Evolutionary conservation across 2,113 vertebrate genomes (phyloP).

Genomic region (Tinamus guttatus): DNA sequence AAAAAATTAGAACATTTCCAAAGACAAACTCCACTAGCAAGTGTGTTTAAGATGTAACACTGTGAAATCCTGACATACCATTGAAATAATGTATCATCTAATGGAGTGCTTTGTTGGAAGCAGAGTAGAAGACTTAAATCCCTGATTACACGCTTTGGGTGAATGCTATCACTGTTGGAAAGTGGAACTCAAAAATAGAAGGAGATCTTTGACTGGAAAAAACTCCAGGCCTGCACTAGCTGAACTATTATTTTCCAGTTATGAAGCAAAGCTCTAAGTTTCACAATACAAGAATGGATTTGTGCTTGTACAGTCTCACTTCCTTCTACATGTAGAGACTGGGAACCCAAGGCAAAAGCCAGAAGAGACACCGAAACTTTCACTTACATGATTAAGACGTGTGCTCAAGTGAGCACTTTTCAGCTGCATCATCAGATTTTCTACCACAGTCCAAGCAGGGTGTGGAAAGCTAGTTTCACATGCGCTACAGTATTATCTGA

Average conservation of each 20-base stretch:
- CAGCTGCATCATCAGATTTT: slow-evolving; percentile 29
- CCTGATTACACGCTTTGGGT: background rate
- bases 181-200: background rate
- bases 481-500: background rate
- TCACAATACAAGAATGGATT: background rate
- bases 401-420: background rate
- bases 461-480: slow-evolving; percentile 29
- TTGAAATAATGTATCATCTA: background rate
- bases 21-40: background rate
- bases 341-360: background rate
- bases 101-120: background rate
- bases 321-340: background rate
- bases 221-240: background rate
- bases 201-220: background rate
- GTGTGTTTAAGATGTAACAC: background rate
- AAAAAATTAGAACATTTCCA: background rate
- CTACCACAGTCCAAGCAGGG: slow-evolving; percentile 8
- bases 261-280: background rate
- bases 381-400: background rate
- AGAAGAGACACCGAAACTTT: background rate
- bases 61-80: background rate
- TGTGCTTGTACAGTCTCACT: background rate
- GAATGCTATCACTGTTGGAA: background rate
- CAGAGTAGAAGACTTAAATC: background rate
- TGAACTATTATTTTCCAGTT: background rate